Base-by-base conservation (phyloP, 2,113 vertebrate species). In the Dicentrarchus labrax region DNA sequence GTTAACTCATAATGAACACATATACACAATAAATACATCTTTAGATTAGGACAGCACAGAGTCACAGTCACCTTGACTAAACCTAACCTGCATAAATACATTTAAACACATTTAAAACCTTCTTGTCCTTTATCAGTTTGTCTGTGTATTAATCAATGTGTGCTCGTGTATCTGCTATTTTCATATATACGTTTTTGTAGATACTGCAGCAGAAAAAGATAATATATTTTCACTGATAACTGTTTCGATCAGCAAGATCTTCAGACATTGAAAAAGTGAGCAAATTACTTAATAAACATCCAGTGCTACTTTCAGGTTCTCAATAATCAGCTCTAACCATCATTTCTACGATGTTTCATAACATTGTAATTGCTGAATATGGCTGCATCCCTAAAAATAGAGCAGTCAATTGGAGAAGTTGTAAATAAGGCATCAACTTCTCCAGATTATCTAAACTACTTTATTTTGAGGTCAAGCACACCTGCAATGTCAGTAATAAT, bases 61-160 rank as follows among this genome's bases (percentile, higher is more conserved):
- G 36, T 16, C 10, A 51, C 45, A 68, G n/a, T 65, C 38, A 78
- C 24, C 12, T 24, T 39, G 2, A 8, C 21, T 17, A 56, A 47
- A 72, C 5, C 2, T 76, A 19, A 62, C 16, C 45, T 74, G n/a
- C 2, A 75, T 10, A 72, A 17, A 72, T n/a, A n/a, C n/a, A n/a
- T 56, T 76, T 10, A 45, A 47, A 62, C 22, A 78, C 17, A 72
- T 57, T 71, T 22, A 57, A 57, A 13, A 50, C 57, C 15, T 22
- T 64, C 36, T 9, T 30, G 7, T 0, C 12, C 24, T 76, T 30
- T 16, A 67, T 47, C 22, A 57, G 6, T 57, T 22, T 68, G 13
- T 6, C 24, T 61, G 41, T n/a, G 17, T 76, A 39, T 24, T 19
- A 19, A 19, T 57, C 41, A 15, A 16, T 13, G 36, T 57, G 17